Evolutionary conservation across 1,140 invertebrate genomes (phyloP), one percentile per base, ranked within the genome.

Genomic region (Liolophura sinensis): DNA sequence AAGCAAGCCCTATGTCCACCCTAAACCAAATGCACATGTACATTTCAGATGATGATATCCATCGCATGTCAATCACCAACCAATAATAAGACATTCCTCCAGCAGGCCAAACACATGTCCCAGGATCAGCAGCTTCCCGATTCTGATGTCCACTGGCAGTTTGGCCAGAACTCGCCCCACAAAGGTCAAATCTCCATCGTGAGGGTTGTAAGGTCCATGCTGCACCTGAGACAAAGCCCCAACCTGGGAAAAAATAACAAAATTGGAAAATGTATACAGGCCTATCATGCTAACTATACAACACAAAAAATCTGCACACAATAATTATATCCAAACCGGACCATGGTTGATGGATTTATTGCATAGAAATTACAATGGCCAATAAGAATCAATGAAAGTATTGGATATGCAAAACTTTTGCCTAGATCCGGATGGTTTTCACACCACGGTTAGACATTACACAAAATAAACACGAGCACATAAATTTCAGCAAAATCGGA

Each of bases 151-250:
- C 0, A 98, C 74, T 0, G 96, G 96, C 49, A 98, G 83, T 55
- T 82, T 81, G 0, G 92, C 89, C 89, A 97, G 92, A 0, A 98
- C 87, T 40, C 85, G 85, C 0, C 97, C 97, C 67, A 98, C 85
- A 80, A 90, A 91, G 0, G 95, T 98, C 16, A 98, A 74, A 65
- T 96, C 91, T n/a, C 96, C 96, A 85, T 98, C 95, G 49, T 89
- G 84, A 16, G 80, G 75, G 52, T 85, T 83, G n/a, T 84, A 67
- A 0, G 85, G 88, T 56, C 87, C 84, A 20, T 87, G 69, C 0
- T 84, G 89, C 48, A 89, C 86, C 0, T 77, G 69, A 25, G 89
- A 86, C 4, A 97, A 74, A 5, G 87, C 86, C 25, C 87, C 87
- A 58, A 87, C 82, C 85, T 87, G 64, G 54, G 71, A 62, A 66